Evolutionary conservation across 2,113 vertebrate species (phyloP).

Genomic region (Trogon melanurus): DNA sequence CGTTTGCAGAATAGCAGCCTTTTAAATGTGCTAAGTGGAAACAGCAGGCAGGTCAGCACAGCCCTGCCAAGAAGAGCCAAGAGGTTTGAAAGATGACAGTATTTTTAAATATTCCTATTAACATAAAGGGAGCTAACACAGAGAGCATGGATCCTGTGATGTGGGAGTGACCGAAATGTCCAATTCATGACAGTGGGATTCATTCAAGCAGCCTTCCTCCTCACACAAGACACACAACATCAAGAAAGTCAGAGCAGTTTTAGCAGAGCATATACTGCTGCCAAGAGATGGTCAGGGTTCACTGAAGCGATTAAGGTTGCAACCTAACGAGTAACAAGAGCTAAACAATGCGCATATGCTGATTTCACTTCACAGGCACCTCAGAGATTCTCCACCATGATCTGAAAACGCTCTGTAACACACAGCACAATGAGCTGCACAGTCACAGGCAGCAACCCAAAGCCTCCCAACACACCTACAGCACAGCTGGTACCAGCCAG

Average conservation of each 20-base stretch:
- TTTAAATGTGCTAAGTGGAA: not conserved
- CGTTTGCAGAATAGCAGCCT: not conserved
- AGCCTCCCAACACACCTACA: not conserved
- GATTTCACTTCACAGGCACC: not conserved
- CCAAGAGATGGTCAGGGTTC: not conserved
- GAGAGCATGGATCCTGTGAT: not conserved
- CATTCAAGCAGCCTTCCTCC: not conserved
- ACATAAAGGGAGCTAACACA: not conserved
- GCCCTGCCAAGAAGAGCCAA: conserved; percentile 12
- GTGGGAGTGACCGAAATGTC: not conserved
- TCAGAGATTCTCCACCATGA: not conserved
- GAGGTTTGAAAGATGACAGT: not conserved
- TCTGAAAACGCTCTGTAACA: not conserved
- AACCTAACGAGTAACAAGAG: not conserved
- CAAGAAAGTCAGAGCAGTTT: not conserved
- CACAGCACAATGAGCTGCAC: not conserved
- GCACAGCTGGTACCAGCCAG: not conserved
- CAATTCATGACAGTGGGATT: not conserved
- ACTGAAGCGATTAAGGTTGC: not conserved
- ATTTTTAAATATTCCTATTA: not conserved
- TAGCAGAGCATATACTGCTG: not conserved
- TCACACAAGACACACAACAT: not conserved
- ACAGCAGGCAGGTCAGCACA: conserved; percentile 39
- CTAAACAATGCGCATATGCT: not conserved
- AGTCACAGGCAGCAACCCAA: not conserved